Base-by-base conservation (phyloP, 2,888 invertebrate species). In the Platycheirus albimanus region DNA sequence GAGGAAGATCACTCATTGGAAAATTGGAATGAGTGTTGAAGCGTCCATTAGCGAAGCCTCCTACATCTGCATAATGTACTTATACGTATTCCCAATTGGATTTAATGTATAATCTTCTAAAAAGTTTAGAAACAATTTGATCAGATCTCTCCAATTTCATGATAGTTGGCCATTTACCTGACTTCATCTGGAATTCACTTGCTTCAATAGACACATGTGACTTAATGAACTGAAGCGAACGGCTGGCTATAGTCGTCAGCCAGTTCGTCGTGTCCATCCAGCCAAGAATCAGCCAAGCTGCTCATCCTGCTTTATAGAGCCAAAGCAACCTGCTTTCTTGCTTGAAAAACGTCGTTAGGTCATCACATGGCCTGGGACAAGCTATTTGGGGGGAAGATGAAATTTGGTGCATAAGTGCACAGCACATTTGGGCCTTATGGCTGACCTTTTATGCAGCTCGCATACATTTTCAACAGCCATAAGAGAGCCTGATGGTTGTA, bases 161-260 rank as follows among this genome's bases (percentile, higher is more conserved):
- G 49, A 58, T 76, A 19, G 19, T 36, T 70, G 28, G 36, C 19
- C 36, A 61, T 45, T 61, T 72, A 58, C 70, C 28, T 17, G 56
- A 30, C 19, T 17, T 8, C 36, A 28, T 17, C 49, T 38, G 17
- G 30, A 28, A 24, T 24, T 24, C 11, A 38, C 30, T 30, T 30
- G 10, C 51, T 36, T 8, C 58, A 49, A 20, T 58, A 81, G 76
- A 61, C 66, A 61, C 66, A 76, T 81, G 51, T 41, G 71, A 81
- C 61, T 77, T 76, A 76, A 76, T 81, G 81, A 76, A 61, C 71
- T 71, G 64, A 51, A 81, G 49, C 80, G 61, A 81, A 81, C 71
- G 70, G 45, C 45, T 58, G n/a, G n/a, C n/a, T n/a, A n/a, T n/a
- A 64, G 75, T 56, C 63, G 10, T 58, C 10, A 10, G 7, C 7